Conservation (phyloP, 2,113 vertebrate species). For the Cricetomys ansorgei region DNA sequence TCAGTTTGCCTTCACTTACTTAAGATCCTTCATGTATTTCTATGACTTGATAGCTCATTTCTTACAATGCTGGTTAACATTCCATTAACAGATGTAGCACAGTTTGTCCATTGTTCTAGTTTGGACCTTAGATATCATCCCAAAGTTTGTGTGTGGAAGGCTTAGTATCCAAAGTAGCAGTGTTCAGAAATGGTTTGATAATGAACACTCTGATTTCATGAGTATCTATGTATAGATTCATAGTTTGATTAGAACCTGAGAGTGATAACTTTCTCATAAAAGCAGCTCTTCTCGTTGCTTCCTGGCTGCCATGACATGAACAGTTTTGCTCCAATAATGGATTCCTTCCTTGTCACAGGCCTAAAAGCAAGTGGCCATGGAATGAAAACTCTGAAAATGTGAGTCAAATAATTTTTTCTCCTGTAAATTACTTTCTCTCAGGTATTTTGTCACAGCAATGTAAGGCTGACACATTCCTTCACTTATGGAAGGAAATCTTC, state of each 20-base stretch:
- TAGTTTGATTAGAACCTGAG: not conserved
- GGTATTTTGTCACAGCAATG: not conserved
- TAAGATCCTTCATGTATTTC: not conserved
- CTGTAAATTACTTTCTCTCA: not conserved
- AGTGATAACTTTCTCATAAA: not conserved
- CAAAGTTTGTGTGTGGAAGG: not conserved
- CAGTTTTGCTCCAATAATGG: not conserved
- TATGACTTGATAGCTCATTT: not conserved
- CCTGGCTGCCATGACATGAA: not conserved
- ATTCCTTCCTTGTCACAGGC: not conserved
- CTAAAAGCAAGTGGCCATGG: not conserved
- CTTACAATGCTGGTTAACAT: not conserved
- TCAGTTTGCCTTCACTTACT: not conserved
- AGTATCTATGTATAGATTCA: not conserved
- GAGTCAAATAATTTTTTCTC: not conserved
- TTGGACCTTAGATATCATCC: not conserved
- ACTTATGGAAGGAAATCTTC: not conserved
- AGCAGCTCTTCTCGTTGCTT: not conserved
- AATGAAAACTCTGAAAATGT: not conserved
- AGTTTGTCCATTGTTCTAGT: not conserved
- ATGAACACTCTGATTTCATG: not conserved
- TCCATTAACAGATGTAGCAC: not conserved
- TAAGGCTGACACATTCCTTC: not conserved
- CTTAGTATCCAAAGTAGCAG: no score
- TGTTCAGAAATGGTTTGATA: not conserved